Evolutionary conservation across 1,140 invertebrate genomes (phyloP), one percentile per base, ranked within the genome.

Genomic region (Oreohelix idahoensis): DNA sequence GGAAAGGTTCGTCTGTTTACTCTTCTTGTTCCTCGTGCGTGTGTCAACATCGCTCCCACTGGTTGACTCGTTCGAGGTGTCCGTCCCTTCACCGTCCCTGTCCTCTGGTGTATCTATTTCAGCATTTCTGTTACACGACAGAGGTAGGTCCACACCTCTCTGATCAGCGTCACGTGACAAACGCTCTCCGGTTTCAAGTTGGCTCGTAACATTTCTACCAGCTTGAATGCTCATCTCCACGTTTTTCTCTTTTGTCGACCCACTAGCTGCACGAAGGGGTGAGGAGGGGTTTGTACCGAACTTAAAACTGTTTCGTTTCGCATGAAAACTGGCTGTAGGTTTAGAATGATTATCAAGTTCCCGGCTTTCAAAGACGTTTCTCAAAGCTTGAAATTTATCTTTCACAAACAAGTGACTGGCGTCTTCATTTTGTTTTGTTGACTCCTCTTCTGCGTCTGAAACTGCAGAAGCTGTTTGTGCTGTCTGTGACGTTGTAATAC

Each of bases 371-470:
- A 76, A 76, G 11, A n/a, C 32, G 2, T 76, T 26, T 76, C 32
- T 76, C n/a, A 76, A 8, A 45, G 39, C 42, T 51, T 76, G 17
- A 32, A 76, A 76, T 51, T 29, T 51, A 36, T 45, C 45, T 35
- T 45, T 38, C 11, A 38, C 2, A 45, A 53, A 49, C 15, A 76
- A 23, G 10, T 76, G 13, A 23, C 10, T 76, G 38, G 51, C 74
- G 53, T 58, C 23, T 58, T 58, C 4, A 2, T 10, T 58, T 35
- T 32, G n/a, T 23, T 66, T 66, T 10, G 29, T 8, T 17, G 63
- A 32, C 17, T 66, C 63, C 8, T 66, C 63, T 32, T 66, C 17
- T 66, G 23, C 17, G 29, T 32, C 4, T 32, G 63, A 32, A 5
- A 29, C n/a, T 35, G 29, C n/a, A 45, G 26, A 26, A n/a, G n/a